These are phyloP conservation scores for Arenaria interpres DNA, from an alignment of 2,113 vertebrate genomes.

Conservation along the genomic window DNA sequence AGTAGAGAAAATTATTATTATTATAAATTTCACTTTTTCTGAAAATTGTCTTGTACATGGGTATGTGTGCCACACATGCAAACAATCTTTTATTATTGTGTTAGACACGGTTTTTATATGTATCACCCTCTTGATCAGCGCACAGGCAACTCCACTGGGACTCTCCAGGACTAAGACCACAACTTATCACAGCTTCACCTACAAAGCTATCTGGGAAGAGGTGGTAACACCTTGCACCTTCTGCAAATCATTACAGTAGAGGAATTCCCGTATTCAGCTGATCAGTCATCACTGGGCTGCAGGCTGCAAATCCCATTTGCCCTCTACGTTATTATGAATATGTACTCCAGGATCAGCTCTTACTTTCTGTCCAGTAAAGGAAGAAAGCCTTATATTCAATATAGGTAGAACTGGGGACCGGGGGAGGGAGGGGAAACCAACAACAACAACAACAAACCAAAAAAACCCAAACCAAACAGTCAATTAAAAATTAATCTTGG, in stretches of 20 bases:
- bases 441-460: no score
- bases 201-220: not conserved
- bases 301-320: not conserved
- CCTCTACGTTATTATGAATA: not conserved
- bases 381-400: not conserved
- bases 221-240: not conserved
- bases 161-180: not conserved
- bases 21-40: not conserved
- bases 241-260: not conserved
- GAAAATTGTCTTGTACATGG: not conserved
- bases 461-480: not conserved
- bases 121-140: not conserved
- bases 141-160: not conserved
- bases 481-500: not conserved
- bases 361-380: not conserved
- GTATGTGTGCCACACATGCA: rapidly evolving
- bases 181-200: not conserved
- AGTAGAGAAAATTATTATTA: not conserved
- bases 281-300: not conserved
- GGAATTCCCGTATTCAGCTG: not conserved
- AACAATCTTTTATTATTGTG: not conserved
- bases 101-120: not conserved
- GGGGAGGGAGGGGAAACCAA: no score
- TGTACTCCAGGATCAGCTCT: not conserved
- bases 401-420: not conserved